These are phyloP conservation scores for Martes martes DNA, from an alignment of 2,113 vertebrate genomes.

Conservation along the genomic window DNA sequence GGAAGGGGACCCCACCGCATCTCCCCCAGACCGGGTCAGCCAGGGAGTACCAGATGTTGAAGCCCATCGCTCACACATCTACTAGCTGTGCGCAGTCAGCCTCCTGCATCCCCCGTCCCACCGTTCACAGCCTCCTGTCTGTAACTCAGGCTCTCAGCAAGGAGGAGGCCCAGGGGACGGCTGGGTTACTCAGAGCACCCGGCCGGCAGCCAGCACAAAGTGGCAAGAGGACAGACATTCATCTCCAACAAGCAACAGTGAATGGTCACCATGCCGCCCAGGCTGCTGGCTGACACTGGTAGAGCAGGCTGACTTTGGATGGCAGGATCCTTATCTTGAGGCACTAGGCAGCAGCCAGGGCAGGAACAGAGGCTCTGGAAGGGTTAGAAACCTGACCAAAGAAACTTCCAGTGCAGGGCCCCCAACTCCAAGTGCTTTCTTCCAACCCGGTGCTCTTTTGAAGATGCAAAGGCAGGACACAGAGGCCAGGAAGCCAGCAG, in stretches of 20 bases:
- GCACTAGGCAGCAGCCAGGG: not conserved
- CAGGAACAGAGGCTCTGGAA: not conserved
- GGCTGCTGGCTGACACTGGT: not conserved
- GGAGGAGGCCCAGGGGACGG: constrained; percentile 46
- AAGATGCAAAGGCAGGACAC: not conserved
- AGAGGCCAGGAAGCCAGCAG: not conserved
- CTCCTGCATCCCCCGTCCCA: fast-evolving
- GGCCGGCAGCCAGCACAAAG: not conserved
- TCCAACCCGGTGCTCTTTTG: not conserved
- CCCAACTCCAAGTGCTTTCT: not conserved
- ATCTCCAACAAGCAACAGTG: not conserved
- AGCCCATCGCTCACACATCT: not conserved
- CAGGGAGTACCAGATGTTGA: not conserved
- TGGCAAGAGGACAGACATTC: constrained; percentile 32
- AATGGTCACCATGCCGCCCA: not conserved
- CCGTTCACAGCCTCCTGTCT: not conserved
- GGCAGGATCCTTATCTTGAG: not conserved
- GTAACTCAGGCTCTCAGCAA: not conserved
- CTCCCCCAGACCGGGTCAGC: not conserved
- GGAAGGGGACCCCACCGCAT: fast-evolving
- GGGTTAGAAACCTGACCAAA: not conserved
- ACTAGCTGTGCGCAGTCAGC: not conserved
- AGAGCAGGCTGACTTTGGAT: not conserved
- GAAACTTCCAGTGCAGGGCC: not conserved
- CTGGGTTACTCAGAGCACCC: constrained; percentile 5